Evolutionary conservation across 2,797 vertebrate species (phyloP), one percentile per base, ranked within the genome.

Genomic region (Alcedo atthis): DNA sequence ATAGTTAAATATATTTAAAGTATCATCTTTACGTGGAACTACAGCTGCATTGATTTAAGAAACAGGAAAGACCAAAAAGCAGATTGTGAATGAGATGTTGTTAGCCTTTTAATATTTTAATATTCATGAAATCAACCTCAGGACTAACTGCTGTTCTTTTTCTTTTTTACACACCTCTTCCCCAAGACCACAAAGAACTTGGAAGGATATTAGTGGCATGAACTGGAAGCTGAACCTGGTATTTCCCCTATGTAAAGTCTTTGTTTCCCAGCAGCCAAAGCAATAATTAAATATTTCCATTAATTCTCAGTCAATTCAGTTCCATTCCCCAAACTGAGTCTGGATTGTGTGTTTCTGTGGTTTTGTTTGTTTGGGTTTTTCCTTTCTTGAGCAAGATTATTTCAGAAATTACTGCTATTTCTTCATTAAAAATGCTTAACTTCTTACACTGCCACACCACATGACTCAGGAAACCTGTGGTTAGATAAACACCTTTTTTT

Each of bases 261-360:
- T 90, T 74, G 26, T 61, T 90, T 92, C 25, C 57, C 62, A 83
- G 17, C 45, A 74, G 10, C 10, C 54, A 81, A 70, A 90, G 48
- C 73, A 88, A 63, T 77, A 85, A 78, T 84, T 53, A 85, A 93
- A 90, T 92, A 81, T 86, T 90, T 88, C 78, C 43, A 9, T 90
- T 70, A 64, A 45, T 45, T 71, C 54, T 4, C 62, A 74, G 66
- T 68, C 68, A 92, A 75, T 81, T 37, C 87, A 74, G 43, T 67
- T 87, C n/a, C 46, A 59, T 54, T 86, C 48, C 43, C n/a, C 61
- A 61, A 40, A 25, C 1, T 73, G 35, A 45, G 24, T 37, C 46
- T 48, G 46, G 25, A 15, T 49, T 46, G 21, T 24, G 21, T 46
- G 14, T 26, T 49, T 48, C 12, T 14, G 22, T 24, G 12, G 20